Conservation (phyloP, 2,113 vertebrate species). For the Heteronetta atricapilla region DNA sequence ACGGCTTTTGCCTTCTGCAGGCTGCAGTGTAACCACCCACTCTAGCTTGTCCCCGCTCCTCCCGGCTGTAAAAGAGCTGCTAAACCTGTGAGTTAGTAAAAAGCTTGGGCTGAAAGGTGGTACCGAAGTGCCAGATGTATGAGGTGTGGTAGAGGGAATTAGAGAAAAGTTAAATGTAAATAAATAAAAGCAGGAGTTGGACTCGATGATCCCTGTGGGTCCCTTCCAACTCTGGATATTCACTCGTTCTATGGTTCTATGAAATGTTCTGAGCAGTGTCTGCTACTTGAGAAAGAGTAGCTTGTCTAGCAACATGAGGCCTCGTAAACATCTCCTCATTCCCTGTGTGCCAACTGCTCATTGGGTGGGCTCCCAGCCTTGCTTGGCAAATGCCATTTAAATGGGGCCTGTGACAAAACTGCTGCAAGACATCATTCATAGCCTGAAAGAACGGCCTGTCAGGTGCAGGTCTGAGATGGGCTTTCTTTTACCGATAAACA, state of each 20-base stretch:
- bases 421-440: neutral
- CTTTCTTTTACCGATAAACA: neutral
- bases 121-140: accelerated
- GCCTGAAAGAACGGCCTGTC: neutral
- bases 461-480: neutral
- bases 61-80: no score
- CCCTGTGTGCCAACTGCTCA: neutral
- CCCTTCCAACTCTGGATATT: no score
- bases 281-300: neutral
- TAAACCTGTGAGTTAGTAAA: neutral
- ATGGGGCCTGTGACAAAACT: neutral
- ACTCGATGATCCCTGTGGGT: no score
- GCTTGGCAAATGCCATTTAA: neutral
- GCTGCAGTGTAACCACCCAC: neutral
- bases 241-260: no score
- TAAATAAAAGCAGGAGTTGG: no score
- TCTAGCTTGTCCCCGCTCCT: neutral
- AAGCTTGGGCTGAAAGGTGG: neutral
- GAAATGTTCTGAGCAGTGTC: neutral
- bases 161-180: neutral
- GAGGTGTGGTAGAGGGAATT: neutral
- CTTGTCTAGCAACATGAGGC: neutral
- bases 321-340: neutral
- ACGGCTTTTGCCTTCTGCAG: neutral
- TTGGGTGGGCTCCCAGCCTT: neutral